Base-by-base conservation (phyloP, 2,888 invertebrate species). In the Kryphioiulus occultus region DNA sequence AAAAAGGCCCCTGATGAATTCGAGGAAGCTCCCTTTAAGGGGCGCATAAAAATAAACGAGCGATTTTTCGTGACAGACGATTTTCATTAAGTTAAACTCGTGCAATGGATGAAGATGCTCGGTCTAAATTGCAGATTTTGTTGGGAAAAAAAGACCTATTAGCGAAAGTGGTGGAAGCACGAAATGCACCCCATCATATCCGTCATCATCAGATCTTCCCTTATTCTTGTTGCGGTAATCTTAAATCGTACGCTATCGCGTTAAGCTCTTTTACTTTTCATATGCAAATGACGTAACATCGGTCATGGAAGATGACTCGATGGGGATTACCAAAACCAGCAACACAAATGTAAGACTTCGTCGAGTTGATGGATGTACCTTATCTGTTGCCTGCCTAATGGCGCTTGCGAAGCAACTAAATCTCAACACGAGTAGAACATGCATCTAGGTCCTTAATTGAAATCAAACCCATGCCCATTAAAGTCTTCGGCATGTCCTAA, bases 241-340 rank as follows among this genome's bases (percentile, higher is more conserved):
- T 84, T 84, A 84, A 22, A 84, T 42, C 42, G 42, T 30, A 3
- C 15, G 59, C 59, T 5, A 32, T 7, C 83, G 30, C 83, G 84
- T 15, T 84, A 84, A 84, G 84, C 84, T 42, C 84, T 84, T 84
- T 84, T 42, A 84, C 84, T 84, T 84, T 84, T 84, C 39, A 84
- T 84, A 84, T 84, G 84, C 84, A 84, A 84, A 84, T 84, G 84
- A 84, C 84, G 84, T 42, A 84, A 84, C 84, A 84, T 84, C 84
- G 84, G 84, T 84, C 84, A 84, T 84, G 84, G 84, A 19, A 84
- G 35, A 84, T 42, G 84, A 68, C 68, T 68, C 22, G 84, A 39
- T 39, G 35, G 0, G 84, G 84, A 84, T 84, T 84, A 84, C 84
- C 84, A 35, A 17, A 84, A 84, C 42, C 39, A 84, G 84, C 32